phyloP scores from a whole-genome alignment of 2,888 invertebrate species.

The Neoscelio sp. region DNA sequence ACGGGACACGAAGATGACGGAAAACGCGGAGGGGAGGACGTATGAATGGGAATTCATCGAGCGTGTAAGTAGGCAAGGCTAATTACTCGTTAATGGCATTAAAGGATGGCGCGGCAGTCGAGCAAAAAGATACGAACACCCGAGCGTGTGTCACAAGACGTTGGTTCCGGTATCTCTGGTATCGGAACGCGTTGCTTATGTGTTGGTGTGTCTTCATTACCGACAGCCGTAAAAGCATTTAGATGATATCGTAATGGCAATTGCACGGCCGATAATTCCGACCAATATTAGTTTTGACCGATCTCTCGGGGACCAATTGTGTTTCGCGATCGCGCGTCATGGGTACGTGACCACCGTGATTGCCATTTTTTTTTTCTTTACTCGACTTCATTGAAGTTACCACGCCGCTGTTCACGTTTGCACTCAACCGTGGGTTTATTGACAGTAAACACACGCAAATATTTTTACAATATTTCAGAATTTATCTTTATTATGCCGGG shows the following conservation, averaged over 20 bases:
- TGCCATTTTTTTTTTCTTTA: conserved; percentile 27
- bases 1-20: conserved; percentile 38
- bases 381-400: conserved; percentile 14
- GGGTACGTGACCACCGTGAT: conserved; percentile 48
- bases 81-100: conserved; percentile 79
- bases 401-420: conserved; percentile 13
- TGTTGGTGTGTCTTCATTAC: conserved; percentile 74
- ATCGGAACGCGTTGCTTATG: too few relatives aligned
- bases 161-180: conserved; percentile 29
- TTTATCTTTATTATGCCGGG: conserved; percentile 2
- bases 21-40: conserved; percentile 61
- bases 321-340: conserved; percentile 43
- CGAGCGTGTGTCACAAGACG: conserved; percentile 26
- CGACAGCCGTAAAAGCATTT: conserved; percentile 78
- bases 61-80: conserved; percentile 82
- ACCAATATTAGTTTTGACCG: conserved; percentile 49
- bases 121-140: conserved; percentile 30
- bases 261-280: conserved; percentile 74
- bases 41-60: conserved; percentile 70
- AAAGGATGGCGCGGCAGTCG: conserved; percentile 51
- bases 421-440: conserved; percentile 37
- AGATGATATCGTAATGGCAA: conserved; percentile 79
- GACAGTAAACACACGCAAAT: conserved; percentile 14
- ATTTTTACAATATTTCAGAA: conserved; percentile 1
- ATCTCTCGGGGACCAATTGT: conserved; percentile 36